These are phyloP conservation scores for Tetragnatha versicolor DNA, from an alignment of 1,140 invertebrate genomes.

Conservation along the genomic window DNA sequence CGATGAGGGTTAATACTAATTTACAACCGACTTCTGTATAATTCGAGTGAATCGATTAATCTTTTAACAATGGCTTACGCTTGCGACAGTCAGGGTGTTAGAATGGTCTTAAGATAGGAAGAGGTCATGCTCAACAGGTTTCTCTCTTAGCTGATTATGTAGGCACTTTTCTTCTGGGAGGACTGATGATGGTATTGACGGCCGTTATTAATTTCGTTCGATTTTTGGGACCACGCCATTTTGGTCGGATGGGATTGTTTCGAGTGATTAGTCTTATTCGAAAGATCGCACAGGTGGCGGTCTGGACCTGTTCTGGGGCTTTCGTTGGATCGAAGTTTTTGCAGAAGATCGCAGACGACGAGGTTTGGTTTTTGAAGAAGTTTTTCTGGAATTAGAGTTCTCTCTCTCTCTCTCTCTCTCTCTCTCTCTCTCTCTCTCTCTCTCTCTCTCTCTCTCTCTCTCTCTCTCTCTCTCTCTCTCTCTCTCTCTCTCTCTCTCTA, in stretches of 20 bases:
- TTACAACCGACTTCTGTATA: background rate
- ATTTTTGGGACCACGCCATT: no score
- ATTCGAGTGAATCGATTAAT: slow-evolving; percentile 13
- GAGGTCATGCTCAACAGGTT: slow-evolving; percentile 28
- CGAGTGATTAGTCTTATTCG: background rate
- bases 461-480: no score
- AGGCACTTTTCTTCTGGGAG: background rate
- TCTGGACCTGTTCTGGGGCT: no score
- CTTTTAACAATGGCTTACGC: background rate
- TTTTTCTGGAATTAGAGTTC: no score
- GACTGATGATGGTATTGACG: slow-evolving; percentile 25
- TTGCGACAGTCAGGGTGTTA: background rate
- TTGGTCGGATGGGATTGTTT: no score
- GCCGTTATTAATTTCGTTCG: slow-evolving; percentile 24
- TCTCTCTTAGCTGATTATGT: background rate
- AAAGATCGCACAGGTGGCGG: slow-evolving; percentile 15
- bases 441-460: no score
- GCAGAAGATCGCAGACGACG: no score
- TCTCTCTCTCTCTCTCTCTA: no score
- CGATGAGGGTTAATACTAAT: slow-evolving; percentile 9
- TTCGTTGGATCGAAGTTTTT: no score
- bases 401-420: no score
- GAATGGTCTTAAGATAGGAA: background rate
- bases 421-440: no score
- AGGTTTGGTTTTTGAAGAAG: no score